Evolutionary conservation across 2,888 invertebrate genomes (phyloP).

Genomic region (Hyles lineata): DNA sequence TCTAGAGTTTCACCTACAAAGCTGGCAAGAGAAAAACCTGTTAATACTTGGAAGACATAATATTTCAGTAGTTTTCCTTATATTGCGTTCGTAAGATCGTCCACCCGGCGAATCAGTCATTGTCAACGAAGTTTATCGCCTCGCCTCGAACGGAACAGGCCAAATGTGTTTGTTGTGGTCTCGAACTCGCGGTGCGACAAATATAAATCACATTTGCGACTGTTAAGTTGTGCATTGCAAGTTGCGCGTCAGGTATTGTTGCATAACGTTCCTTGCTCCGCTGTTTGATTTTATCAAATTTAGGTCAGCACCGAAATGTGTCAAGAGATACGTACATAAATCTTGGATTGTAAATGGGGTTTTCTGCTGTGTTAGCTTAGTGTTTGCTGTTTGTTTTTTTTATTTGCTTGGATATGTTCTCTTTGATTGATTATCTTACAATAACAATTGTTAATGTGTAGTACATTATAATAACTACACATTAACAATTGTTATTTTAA

Average conservation of each 20-base stretch:
- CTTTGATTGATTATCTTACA: neutral
- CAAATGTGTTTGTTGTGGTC: conserved; percentile 76
- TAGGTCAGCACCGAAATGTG: conserved; percentile 21
- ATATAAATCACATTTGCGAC: conserved; percentile 45
- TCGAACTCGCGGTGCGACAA: conserved; percentile 45
- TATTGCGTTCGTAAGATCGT: conserved; percentile 40
- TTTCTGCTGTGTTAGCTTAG: conserved; percentile 6
- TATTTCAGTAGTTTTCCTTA: conserved; percentile 27
- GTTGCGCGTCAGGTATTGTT: conserved; percentile 37
- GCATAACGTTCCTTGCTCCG: conserved; percentile 20
- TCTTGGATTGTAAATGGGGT: conserved; percentile 9
- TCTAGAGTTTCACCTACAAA: neutral
- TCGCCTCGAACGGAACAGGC: conserved; percentile 59
- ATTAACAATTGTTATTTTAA: no score
- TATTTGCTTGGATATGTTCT: neutral
- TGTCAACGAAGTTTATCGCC: conserved; percentile 78
- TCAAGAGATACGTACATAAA: conserved; percentile 21
- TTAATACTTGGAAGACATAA: conserved; percentile 12
- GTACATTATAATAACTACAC: no score
- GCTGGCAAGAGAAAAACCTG: neutral
- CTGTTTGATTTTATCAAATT: conserved; percentile 22
- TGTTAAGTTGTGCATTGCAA: conserved; percentile 54
- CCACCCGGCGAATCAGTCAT: conserved; percentile 71
- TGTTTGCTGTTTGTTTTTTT: conserved; percentile 7
- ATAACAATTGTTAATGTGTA: no score